Evolutionary conservation across 2,888 invertebrate genomes (phyloP).

Genomic region (Morinoia aosen): DNA sequence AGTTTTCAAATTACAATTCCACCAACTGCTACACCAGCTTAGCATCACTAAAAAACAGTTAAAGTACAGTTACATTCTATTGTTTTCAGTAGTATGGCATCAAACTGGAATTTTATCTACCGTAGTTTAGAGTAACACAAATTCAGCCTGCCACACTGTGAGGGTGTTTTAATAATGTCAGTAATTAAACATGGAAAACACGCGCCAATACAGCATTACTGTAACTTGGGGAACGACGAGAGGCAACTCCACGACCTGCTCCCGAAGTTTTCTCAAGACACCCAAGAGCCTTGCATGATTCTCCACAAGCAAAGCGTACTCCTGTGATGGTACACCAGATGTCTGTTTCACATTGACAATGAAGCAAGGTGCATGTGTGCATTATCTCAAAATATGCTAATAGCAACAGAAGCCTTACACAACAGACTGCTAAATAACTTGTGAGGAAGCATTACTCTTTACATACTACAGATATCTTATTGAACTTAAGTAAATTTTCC

Average conservation of each 20-base stretch:
- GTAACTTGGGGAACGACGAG: background rate
- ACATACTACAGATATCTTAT: background rate
- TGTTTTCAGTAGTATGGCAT: background rate
- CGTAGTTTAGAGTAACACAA: background rate
- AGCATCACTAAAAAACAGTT: background rate
- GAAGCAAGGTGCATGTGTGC: background rate
- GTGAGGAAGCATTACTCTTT: background rate
- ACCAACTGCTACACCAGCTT: background rate
- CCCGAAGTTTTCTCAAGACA: slow-evolving; percentile 7
- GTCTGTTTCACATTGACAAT: background rate
- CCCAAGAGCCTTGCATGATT: background rate
- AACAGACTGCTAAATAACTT: background rate
- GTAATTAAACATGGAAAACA: background rate
- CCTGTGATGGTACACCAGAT: background rate
- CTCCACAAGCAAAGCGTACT: background rate
- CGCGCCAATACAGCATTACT: background rate
- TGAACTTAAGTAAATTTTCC: background rate
- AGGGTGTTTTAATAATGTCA: background rate
- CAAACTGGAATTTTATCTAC: background rate
- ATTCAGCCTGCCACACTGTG: background rate
- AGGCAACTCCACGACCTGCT: slow-evolving; percentile 27
- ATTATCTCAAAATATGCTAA: background rate
- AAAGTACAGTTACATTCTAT: background rate
- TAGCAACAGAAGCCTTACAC: background rate
- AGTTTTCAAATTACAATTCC: background rate